Percentiles rank a stretch among this genome's conserved stretches.
Conservation (phyloP, 2,888 invertebrate genomes). For the Darwinula stevensoni region DNA sequence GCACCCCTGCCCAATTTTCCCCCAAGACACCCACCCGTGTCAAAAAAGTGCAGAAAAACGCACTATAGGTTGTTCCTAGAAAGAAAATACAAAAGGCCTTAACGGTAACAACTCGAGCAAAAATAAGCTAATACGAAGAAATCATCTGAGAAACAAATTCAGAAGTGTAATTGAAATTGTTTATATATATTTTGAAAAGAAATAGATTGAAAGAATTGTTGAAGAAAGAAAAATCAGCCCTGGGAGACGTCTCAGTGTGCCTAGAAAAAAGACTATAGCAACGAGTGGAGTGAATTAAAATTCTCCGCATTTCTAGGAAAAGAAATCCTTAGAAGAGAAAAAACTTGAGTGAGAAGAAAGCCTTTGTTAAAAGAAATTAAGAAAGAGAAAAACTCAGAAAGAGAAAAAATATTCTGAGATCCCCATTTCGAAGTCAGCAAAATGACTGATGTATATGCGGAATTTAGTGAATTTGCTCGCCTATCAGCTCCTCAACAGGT, state of each 20-base stretch:
- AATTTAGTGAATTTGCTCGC: constrained; percentile 1
- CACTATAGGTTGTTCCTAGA: neutral
- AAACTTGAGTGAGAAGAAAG: constrained; percentile 2
- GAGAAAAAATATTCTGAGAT: constrained; percentile 1
- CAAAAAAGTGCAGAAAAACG: constrained; percentile 1
- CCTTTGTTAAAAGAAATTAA: constrained; percentile 2
- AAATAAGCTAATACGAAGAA: neutral
- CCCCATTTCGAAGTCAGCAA: neutral
- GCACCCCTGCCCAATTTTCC: neutral
- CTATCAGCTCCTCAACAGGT: constrained; percentile 2
- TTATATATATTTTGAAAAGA: neutral
- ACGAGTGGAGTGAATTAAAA: constrained; percentile 1
- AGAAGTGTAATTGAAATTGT: neutral
- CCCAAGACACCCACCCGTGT: constrained; percentile 1
- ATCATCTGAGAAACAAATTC: neutral
- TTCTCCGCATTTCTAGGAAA: neutral
- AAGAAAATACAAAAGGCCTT: neutral
- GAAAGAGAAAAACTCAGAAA: constrained; percentile 2
- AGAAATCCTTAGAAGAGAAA: constrained; percentile 2
- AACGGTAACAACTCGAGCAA: constrained; percentile 1
- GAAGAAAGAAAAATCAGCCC: neutral
- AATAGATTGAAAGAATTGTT: neutral
- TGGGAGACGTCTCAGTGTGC: constrained; percentile 2
- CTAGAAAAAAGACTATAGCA: constrained; percentile 1
- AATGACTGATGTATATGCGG: constrained; percentile 1